Percentiles rank a stretch among this genome's conserved stretches.
phyloP scores from a whole-genome alignment of 2,888 invertebrate genomes.

The Polyommatus icarus region DNA sequence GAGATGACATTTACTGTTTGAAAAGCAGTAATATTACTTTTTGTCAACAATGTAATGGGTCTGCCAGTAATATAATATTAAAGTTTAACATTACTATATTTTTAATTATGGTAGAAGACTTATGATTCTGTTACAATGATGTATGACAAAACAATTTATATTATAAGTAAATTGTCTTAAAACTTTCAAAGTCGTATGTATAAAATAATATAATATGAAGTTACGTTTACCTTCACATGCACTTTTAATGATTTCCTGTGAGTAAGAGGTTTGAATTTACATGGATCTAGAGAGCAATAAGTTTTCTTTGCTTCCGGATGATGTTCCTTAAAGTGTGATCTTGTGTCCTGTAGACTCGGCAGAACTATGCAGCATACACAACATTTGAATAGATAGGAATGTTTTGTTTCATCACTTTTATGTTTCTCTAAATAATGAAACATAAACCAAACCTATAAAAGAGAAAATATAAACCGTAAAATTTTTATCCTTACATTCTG shows the following conservation, averaged over 20 bases:
- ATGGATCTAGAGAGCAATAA: conserved; percentile 65
- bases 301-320: conserved; percentile 67
- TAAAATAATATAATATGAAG: background rate
- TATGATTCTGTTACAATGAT: background rate
- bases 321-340: conserved; percentile 58
- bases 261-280: conserved; percentile 66
- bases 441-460: conserved; percentile 64
- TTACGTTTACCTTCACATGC: conserved; percentile 63
- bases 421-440: conserved; percentile 66
- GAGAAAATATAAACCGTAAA: background rate
- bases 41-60: no score
- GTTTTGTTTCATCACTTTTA: conserved; percentile 40
- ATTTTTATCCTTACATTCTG: no score
- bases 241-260: conserved; percentile 68
- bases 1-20: background rate
- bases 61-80: no score
- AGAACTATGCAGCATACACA: conserved; percentile 61
- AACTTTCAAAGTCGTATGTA: background rate
- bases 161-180: background rate
- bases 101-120: no score
- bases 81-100: no score
- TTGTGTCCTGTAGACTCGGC: conserved; percentile 57
- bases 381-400: conserved; percentile 64
- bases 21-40: background rate
- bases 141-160: background rate